Base-by-base conservation (phyloP, 35 echinoderm and acorn worm genomes). In the Stichopus chloronotus region DNA sequence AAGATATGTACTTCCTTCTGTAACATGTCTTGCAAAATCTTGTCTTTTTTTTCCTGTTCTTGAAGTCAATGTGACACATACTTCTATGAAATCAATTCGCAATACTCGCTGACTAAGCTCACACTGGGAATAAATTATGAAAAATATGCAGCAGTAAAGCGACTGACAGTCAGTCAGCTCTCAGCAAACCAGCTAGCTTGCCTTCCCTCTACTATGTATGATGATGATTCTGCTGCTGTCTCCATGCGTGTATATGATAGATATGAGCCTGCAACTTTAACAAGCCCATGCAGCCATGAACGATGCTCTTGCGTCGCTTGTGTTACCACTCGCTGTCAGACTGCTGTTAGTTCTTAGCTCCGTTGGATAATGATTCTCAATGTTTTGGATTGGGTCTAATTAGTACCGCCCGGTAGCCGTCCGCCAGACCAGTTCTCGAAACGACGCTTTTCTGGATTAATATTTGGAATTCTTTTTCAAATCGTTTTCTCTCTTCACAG, bases 61-160 rank as follows among this genome's bases (percentile, higher is more conserved):
- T 83, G 80, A 52, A 83, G 25, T 83, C 80, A 83, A 65, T 83
- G 80, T 83, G 80, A 83, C 80, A 83, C 80, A 83, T 56, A 83
- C 25, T 16, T 83, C 55, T 17, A 16, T 55, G 52, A 83, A 83
- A 83, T 55, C 52, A 17, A 55, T 43, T 53, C 80, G 14, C 80
- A 65, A 65, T 5, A 56, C 9, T 52, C 80, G 9, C 80, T 83
- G 80, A 83, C 80, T 83, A 83, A 83, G 80, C 52, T 4, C 80
- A 83, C 80, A 52, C 80, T 53, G 80, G 55, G 80, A 83, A 83
- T 83, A 83, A 83, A 83, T 83, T 83, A 83, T 83, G 80, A 83
- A 83, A 83, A 83, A 53, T 53, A 53, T 20, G 25, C 55, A 24
- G 30, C 30, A 43, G 30, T 43, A 43, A 3, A 43, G 30, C 30